Percentiles rank a stretch among this genome's conserved stretches.
phyloP scores from a whole-genome alignment of 2,888 invertebrate genomes.

The Plagodis dolabraria region DNA sequence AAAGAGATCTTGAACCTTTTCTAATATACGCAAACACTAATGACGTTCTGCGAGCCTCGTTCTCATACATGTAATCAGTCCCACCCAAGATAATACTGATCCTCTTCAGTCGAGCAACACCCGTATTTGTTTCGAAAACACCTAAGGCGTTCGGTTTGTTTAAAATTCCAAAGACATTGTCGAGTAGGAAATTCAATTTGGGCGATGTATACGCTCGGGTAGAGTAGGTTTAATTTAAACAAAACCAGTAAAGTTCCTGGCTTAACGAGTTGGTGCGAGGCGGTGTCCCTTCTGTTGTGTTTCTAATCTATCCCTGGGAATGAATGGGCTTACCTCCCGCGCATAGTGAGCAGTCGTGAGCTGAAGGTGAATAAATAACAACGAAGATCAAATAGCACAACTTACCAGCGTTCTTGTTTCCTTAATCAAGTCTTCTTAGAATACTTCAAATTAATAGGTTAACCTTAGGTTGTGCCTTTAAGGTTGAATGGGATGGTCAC shows the following conservation, averaged over 20 bases:
- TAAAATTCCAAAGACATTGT: slow-evolving; percentile 43
- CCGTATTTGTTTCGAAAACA: slow-evolving; percentile 41
- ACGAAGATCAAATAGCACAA: background rate
- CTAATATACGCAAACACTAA: background rate
- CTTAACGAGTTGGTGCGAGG: slow-evolving; percentile 53
- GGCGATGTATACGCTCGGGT: slow-evolving; percentile 42
- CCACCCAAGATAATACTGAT: slow-evolving; percentile 13
- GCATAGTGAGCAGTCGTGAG: slow-evolving; percentile 19
- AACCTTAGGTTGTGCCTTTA: too few relatives aligned
- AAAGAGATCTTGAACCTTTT: too few relatives aligned
- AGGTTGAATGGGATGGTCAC: too few relatives aligned
- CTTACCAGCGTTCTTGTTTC: too few relatives aligned
- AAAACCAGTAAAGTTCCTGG: slow-evolving; percentile 58
- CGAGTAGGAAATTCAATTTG: slow-evolving; percentile 53
- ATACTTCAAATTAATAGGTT: too few relatives aligned
- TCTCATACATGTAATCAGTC: background rate
- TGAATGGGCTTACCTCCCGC: slow-evolving; percentile 18
- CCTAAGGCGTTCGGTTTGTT: slow-evolving; percentile 40
- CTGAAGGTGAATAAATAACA: background rate
- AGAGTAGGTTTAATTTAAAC: slow-evolving; percentile 58
- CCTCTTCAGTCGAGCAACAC: slow-evolving; percentile 9
- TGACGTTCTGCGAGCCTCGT: slow-evolving; percentile 2
- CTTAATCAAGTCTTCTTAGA: too few relatives aligned
- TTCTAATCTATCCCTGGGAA: slow-evolving; percentile 45
- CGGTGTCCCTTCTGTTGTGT: slow-evolving; percentile 47